Base-by-base conservation (phyloP, 92 coral and sea anemone genomes). In the Phymanthus crucifer region DNA sequence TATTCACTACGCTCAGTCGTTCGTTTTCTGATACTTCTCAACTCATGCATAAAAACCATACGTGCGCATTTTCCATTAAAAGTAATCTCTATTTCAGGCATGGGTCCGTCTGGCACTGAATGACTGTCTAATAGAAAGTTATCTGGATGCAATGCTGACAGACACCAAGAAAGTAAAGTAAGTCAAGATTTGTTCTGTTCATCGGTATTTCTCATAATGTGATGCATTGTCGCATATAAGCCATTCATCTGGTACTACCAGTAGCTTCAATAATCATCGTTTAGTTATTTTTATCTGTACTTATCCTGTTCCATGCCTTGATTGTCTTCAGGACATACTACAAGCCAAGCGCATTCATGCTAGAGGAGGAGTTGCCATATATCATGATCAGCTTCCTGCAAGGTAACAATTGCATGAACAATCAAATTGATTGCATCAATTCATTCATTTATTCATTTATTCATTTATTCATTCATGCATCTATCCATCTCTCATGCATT, bases 101-200 rank as follows among this genome's bases (percentile, higher is more conserved):
- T 96, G 99, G 99, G 74, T 96, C 52, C 91, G 99, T 23, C 87
- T 96, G 69, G 99, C 99, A 12, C 72, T 96, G 58, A 93, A 96
- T 89, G 99, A 96, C 72, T 91, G 99, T 21, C 77, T 96, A 23
- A 93, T 90, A 83, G 99, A 93, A 78, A 96, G 99, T 81, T 96
- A 96, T 85, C 86, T 96, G 34, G 92, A 96, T 50, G 89, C 99
- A 6, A 82, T 96, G 79, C 81, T 96, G 38, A 85, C 93, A 71
- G 99, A 96, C 73, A 85, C 76, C 73, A 84, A 71, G 43, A 91
- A 93, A 64, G 80, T 96, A 36, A 67, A 84, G 99, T 96, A 82
- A 86, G 88, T 76, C 14, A 31, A 72, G 32, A 24, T 73, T 1
- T 36, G 19, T 35, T n/a, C 38, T 17, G 27, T 14, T 11, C 24